Percentiles rank a stretch among this genome's conserved stretches.
Conservation (phyloP, 2,113 vertebrate species). For the Benitochromis conjunctus region DNA sequence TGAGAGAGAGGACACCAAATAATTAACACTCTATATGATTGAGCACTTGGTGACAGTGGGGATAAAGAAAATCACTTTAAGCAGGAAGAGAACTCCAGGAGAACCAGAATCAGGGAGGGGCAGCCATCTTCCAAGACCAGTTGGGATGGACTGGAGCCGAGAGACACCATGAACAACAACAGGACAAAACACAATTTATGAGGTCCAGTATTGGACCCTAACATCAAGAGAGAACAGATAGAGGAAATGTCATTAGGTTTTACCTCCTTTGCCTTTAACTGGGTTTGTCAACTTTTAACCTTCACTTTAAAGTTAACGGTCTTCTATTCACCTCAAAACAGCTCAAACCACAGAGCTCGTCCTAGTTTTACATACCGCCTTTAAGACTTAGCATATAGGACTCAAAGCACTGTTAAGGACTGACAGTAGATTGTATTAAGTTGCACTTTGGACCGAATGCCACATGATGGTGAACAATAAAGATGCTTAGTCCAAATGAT, state of each 20-base stretch:
- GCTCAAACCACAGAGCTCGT: too few species aligned
- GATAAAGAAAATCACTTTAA: neutral
- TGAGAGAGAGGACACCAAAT: neutral
- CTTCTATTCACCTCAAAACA: too few species aligned
- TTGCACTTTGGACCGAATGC: neutral
- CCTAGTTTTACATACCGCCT: neutral
- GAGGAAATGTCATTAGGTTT: neutral
- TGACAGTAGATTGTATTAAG: neutral
- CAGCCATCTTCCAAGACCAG: neutral
- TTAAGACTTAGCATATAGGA: neutral
- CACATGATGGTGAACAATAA: neutral
- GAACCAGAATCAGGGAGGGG: neutral
- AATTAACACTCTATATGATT: neutral
- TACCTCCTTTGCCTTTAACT: neutral
- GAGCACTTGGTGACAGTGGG: neutral
- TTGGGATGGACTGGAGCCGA: neutral
- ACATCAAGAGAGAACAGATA: neutral
- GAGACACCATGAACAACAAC: neutral
- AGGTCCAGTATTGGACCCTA: neutral
- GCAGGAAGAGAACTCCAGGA: neutral
- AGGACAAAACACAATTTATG: neutral
- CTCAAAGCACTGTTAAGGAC: neutral
- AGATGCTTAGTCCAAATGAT: neutral
- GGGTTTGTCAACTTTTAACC: neutral
- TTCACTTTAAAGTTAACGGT: too few species aligned